Evolutionary conservation across 2,797 vertebrate genomes (phyloP).

Genomic region (Myiotriccus ornatus): DNA sequence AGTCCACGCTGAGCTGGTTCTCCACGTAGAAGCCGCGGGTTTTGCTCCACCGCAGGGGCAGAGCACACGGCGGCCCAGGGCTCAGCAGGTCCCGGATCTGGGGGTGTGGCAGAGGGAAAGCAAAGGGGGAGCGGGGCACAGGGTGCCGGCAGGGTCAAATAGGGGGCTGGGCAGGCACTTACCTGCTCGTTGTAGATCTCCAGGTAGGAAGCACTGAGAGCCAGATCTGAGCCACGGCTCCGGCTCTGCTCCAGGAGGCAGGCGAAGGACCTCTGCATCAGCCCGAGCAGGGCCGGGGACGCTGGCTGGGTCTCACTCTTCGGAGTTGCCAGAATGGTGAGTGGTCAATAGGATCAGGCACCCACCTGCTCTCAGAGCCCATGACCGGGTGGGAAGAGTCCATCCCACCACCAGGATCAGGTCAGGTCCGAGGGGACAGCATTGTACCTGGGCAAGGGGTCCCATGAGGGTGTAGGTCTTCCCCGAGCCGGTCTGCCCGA

Average conservation of each 20-base stretch:
- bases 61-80: not conserved
- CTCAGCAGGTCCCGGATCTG: constrained; percentile 77
- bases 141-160: rapidly evolving
- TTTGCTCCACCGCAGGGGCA: constrained; percentile 76
- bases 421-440: rapidly evolving
- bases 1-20: constrained; percentile 70
- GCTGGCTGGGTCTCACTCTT: constrained; percentile 21
- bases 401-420: not conserved
- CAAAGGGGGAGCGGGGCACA: rapidly evolving
- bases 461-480: constrained; percentile 80
- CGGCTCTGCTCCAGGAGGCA: constrained; percentile 72
- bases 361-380: not conserved
- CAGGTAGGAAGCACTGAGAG: constrained; percentile 76
- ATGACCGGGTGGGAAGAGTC: rapidly evolving
- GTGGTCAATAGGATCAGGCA: rapidly evolving
- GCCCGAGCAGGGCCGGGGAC: constrained; percentile 46
- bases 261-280: constrained; percentile 76
- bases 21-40: constrained; percentile 75
- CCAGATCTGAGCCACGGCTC: constrained; percentile 17
- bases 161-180: rapidly evolving
- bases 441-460: constrained; percentile 69
- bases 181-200: constrained; percentile 83
- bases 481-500: constrained; percentile 78
- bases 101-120: not conserved
- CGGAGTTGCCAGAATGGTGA: rapidly evolving